Conservation (phyloP, 2,113 vertebrate genomes). For the Cyprinodon brontotheroides region DNA sequence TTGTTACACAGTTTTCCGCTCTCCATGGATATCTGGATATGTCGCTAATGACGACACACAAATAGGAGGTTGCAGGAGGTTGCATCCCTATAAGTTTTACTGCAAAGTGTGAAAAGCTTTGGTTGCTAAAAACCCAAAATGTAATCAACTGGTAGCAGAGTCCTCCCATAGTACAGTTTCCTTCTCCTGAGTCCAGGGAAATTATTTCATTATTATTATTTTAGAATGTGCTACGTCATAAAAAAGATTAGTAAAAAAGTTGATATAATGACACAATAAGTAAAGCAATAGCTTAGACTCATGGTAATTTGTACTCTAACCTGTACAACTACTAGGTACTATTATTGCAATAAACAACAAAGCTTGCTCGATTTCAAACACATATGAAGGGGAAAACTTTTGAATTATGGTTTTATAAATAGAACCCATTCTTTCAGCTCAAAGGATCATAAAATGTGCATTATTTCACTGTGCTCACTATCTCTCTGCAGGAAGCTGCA, state of each 20-base stretch:
- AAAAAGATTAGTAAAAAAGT: no score
- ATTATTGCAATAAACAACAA: no score
- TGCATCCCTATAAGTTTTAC: not conserved
- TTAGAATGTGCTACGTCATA: no score
- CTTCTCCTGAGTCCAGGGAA: no score
- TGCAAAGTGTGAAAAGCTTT: no score
- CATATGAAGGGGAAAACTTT: not conserved
- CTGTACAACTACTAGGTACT: not conserved
- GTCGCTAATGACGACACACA: no score
- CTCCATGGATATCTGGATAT: not conserved
- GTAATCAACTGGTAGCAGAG: no score
- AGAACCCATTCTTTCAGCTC: not conserved
- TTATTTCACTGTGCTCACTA: not conserved
- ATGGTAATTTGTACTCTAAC: not conserved
- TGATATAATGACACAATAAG: no score
- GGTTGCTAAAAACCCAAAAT: no score
- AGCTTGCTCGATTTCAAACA: not conserved
- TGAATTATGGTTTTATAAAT: not conserved
- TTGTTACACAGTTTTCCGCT: not conserved
- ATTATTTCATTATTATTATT: no score
- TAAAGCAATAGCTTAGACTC: not conserved
- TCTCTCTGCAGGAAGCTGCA: slow-evolving; percentile 89
- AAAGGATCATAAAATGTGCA: not conserved
- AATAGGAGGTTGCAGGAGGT: no score
- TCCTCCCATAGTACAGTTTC: no score